These are phyloP conservation scores for Cyprinus carpio DNA, from an alignment of 2,113 vertebrate genomes.

Conservation along the genomic window DNA sequence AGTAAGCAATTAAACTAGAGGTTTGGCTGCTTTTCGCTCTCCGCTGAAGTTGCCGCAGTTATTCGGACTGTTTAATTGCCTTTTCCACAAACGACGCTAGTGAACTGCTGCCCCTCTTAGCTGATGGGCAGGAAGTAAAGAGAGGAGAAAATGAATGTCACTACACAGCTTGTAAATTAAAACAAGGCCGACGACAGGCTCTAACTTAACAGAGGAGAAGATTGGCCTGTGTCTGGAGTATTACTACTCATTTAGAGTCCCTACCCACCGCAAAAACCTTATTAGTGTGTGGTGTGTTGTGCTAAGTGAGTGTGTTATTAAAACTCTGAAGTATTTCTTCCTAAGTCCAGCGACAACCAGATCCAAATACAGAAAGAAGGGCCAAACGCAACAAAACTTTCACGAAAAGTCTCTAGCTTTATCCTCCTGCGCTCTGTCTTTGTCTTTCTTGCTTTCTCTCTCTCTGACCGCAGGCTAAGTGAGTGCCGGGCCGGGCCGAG, in stretches of 20 bases:
- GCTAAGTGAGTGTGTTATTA: slow-evolving; percentile 39
- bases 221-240: slow-evolving; percentile 41
- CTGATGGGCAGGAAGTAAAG: slow-evolving; percentile 75
- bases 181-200: slow-evolving; percentile 48
- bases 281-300: slow-evolving; percentile 30
- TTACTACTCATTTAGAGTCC: slow-evolving; percentile 38
- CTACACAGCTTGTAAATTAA: slow-evolving; percentile 65
- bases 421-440: slow-evolving; percentile 26
- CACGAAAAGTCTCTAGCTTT: neutral
- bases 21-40: slow-evolving; percentile 53
- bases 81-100: slow-evolving; percentile 67
- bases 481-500: slow-evolving; percentile 50
- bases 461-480: slow-evolving; percentile 31
- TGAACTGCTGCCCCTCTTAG: slow-evolving; percentile 74
- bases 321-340: slow-evolving; percentile 32
- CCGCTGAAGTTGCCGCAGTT: slow-evolving; percentile 56
- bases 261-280: slow-evolving; percentile 28
- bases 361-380: neutral
- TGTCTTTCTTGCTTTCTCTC: slow-evolving; percentile 44
- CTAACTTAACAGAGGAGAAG: slow-evolving; percentile 34
- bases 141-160: slow-evolving; percentile 75
- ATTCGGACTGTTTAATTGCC: slow-evolving; percentile 67
- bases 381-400: slow-evolving; percentile 17
- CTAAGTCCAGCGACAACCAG: neutral
- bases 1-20: slow-evolving; percentile 67